These are phyloP conservation scores for Neolamprologus kungweensis DNA, from an alignment of 2,113 vertebrate genomes.

Conservation along the genomic window DNA sequence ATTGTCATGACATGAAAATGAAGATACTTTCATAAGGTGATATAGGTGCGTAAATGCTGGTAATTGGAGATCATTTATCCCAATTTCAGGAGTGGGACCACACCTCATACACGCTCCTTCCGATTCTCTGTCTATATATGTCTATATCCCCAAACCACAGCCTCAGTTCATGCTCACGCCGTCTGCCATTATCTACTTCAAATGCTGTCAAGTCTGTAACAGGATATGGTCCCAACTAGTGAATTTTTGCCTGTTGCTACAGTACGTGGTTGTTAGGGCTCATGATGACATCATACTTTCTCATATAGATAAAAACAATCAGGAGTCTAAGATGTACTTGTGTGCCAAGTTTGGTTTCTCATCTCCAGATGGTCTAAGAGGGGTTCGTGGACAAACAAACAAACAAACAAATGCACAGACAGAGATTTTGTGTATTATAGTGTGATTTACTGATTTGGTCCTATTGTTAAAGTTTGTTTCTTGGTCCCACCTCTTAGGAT, in stretches of 20 bases:
- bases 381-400: neutral
- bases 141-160: neutral
- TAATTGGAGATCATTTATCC: neutral
- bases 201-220: neutral
- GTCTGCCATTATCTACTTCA: neutral
- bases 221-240: neutral
- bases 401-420: neutral
- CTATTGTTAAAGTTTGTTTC: neutral
- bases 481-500: neutral
- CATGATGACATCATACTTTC: neutral
- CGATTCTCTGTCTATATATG: neutral
- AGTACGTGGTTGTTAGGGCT: neutral
- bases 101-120: neutral
- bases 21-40: neutral
- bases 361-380: neutral
- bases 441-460: neutral
- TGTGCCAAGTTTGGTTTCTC: neutral
- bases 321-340: neutral
- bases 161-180: neutral
- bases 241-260: neutral
- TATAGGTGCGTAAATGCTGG: neutral
- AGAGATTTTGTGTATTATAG: neutral
- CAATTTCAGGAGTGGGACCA: neutral
- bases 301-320: neutral
- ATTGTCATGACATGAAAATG: neutral